phyloP scores from a whole-genome alignment of 2,113 vertebrate species.

The Lagenorhynchus albirostris region DNA sequence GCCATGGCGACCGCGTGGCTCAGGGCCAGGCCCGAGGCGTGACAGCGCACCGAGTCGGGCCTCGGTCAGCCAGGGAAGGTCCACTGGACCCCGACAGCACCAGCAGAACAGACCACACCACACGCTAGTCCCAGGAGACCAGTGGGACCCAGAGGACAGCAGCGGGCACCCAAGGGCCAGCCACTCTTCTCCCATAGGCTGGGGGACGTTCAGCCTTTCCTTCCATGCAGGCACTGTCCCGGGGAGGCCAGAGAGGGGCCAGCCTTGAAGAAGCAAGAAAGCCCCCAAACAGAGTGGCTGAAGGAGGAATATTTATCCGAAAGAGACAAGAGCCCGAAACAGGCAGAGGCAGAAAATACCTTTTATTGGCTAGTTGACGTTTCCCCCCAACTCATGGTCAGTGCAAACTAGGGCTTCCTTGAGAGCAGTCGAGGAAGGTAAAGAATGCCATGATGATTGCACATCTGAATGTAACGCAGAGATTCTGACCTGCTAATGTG shows the following conservation, averaged over 20 bases:
- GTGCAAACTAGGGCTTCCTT: fast-evolving
- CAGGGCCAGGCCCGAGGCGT: not conserved
- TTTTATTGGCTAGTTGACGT: not conserved
- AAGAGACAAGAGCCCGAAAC: not conserved
- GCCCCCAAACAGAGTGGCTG: not conserved
- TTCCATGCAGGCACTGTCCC: not conserved
- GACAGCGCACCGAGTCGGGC: not conserved
- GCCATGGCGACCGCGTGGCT: too few species aligned
- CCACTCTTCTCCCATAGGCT: fast-evolving
- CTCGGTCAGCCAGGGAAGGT: not conserved
- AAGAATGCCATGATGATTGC: not conserved
- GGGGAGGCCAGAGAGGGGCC: not conserved
- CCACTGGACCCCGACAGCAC: not conserved
- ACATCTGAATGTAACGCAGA: not conserved
- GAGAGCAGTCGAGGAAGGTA: not conserved
- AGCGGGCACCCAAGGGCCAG: not conserved
- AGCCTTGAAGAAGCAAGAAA: not conserved
- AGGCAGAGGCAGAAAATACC: not conserved
- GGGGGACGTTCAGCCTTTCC: not conserved
- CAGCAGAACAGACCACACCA: not conserved
- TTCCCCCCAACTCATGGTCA: not conserved
- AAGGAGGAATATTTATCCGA: not conserved
- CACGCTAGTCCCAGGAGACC: not conserved
- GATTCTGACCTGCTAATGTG: not conserved
- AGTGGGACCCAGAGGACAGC: not conserved